Conservation (phyloP, 1,140 invertebrate genomes). For the Pinna nobilis region DNA sequence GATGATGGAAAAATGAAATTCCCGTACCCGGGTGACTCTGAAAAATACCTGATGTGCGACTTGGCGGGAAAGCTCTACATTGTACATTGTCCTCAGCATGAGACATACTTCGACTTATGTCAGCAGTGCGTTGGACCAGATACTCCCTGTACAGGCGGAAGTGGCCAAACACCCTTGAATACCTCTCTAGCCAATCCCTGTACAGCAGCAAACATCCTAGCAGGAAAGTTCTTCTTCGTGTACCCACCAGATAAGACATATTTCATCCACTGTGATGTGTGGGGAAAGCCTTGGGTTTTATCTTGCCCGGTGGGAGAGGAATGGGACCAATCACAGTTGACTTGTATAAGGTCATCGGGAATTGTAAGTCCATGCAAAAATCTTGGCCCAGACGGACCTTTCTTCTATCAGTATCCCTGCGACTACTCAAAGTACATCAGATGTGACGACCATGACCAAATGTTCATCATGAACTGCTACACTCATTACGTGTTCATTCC, state of each 20-base stretch:
- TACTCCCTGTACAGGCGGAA: slow-evolving; percentile 18
- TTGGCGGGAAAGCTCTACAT: slow-evolving; percentile 45
- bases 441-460: slow-evolving; percentile 56
- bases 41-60: slow-evolving; percentile 55
- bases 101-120: slow-evolving; percentile 44
- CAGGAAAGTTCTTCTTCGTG: slow-evolving; percentile 44
- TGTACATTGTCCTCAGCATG: slow-evolving; percentile 48
- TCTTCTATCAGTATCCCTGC: slow-evolving; percentile 44
- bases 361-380: slow-evolving; percentile 17
- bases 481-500: slow-evolving; percentile 39
- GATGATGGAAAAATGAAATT: slow-evolving; percentile 37
- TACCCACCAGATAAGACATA: slow-evolving; percentile 44
- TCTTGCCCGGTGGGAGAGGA: slow-evolving; percentile 31
- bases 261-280: slow-evolving; percentile 59
- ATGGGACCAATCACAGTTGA: slow-evolving; percentile 46
- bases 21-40: slow-evolving; percentile 46
- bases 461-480: slow-evolving; percentile 48
- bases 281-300: slow-evolving; percentile 54
- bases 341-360: slow-evolving; percentile 33
- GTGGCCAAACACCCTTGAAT: not conserved
- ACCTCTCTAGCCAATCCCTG: slow-evolving; percentile 47
- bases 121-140: slow-evolving; percentile 47
- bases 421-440: slow-evolving; percentile 52
- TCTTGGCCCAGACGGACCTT: slow-evolving; percentile 29
- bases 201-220: slow-evolving; percentile 46